Base-by-base conservation (phyloP, 2,113 vertebrate genomes). In the Scomber japonicus region DNA sequence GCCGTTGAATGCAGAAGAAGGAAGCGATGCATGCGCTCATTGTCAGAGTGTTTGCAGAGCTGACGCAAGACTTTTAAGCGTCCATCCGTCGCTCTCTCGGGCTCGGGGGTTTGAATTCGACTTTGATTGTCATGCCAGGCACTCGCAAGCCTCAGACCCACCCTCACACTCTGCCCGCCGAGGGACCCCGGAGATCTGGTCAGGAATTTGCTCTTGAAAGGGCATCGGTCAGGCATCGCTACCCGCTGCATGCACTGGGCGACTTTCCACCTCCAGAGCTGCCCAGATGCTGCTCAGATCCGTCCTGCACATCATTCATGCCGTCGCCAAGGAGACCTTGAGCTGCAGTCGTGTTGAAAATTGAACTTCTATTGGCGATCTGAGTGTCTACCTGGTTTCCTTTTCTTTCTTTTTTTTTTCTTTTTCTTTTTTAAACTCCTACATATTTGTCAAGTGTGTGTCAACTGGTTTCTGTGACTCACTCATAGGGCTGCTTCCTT, bases 71-170 rank as follows among this genome's bases (percentile, higher is more conserved):
- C 74, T 75, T 70, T 74, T 51, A 75, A 63, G 79, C 69, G 78
- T 80, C 80, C 51, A 54, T 75, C 80, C 66, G 67, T 72, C 50
- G 44, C 48, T 4, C 69, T 57, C 59, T 65, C 9, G 13, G 73
- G 50, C 56, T 17, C 0, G 24, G 35, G 51, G 11, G 14, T 53
- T 81, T 81, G 74, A 83, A 54, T 90, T 78, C 83, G 65, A 63
- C 77, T 91, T 81, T 79, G 82, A 80, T 84, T 84, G 71, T 81
- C 53, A 76, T 84, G 90, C 84, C 56, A 65, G 65, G 83, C 84
- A 68, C 84, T 80, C 12, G 1, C 55, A 15, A 66, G 44, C 75
- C 7, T 31, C 9, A 1, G n/a, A 60, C 79, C 82, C 77, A 55
- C 60, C 78, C 77, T 66, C 66, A 0, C 19, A 0, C 44, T 48